Conservation (phyloP, 23 tunicate species). For the Trididemnum nubilum region DNA sequence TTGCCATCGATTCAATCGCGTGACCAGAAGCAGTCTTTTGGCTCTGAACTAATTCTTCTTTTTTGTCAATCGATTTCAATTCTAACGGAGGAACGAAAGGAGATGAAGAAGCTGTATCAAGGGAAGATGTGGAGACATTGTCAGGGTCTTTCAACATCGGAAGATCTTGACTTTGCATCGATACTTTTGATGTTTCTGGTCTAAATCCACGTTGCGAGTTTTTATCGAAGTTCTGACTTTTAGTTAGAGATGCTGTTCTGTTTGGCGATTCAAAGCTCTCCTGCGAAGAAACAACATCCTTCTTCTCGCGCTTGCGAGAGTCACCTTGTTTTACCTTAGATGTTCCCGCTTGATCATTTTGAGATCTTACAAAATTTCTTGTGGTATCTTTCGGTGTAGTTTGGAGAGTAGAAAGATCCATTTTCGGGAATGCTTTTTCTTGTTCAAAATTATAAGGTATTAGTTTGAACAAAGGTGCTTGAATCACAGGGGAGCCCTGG, state of each 20-base stretch:
- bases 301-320: neutral
- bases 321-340: neutral
- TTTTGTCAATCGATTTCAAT: neutral
- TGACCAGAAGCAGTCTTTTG: neutral
- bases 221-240: neutral
- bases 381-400: neutral
- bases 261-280: neutral
- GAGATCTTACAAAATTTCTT: neutral
- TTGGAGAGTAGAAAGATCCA: neutral
- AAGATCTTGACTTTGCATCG: no score
- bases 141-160: neutral
- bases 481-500: neutral
- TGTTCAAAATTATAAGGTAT: conserved; percentile 19
- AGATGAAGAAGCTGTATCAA: neutral
- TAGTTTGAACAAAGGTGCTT: conserved; percentile 31
- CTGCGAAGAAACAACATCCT: neutral
- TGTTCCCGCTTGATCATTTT: neutral
- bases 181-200: neutral
- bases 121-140: neutral
- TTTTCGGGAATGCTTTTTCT: neutral
- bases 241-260: no score
- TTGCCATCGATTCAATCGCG: neutral
- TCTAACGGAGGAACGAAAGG: neutral
- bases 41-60: neutral
- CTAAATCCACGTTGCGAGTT: neutral